Evolutionary conservation across 37 sponge, comb jelly and placozoan species (phyloP), one percentile per base, ranked within the genome.

Genomic region (Mnemiopsis leidyi): DNA sequence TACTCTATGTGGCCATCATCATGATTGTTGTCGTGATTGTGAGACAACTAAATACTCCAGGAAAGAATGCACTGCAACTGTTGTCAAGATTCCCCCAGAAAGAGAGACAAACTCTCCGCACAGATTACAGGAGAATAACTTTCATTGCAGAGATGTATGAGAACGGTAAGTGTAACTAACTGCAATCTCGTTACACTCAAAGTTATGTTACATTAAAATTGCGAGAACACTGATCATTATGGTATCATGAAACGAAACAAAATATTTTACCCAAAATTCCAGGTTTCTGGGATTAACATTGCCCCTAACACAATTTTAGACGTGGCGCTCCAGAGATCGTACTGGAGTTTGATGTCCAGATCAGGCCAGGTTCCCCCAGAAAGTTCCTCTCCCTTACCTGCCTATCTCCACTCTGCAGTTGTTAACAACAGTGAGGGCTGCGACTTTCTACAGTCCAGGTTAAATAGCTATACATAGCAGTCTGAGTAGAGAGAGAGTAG

Each of bases 101-200:
- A 9, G 90, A 85, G 61, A 85, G 36, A 33, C 90, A 85, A 23
- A 85, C 90, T 18, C 40, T 85, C 26, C 1, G 90, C 38, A 85
- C 90, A 13, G 90, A 85, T 39, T 39, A 39, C 23, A 85, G 90
- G 30, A 38, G 90, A 25, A 38, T 85, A 39, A 38, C 38, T 23
- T 85, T 85, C 30, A 18, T 85, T 21, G 90, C 90, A 40, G 90
- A 40, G 3, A 85, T 37, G 7, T 85, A 39, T 25, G 90, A 85
- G 36, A 85, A 40, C 90, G 90, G 79, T 77, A 77, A 21, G 79
- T n/a, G n/a, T n/a, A n/a, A n/a, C n/a, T n/a, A n/a, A n/a, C n/a
- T n/a, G n/a, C n/a, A n/a, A n/a, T n/a, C n/a, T n/a, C n/a, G n/a
- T n/a, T n/a, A n/a, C n/a, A n/a, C n/a, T n/a, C n/a, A n/a, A n/a